These are phyloP conservation scores for Telmatochromis brichardi DNA, from an alignment of 2,113 vertebrate genomes.

Conservation along the genomic window DNA sequence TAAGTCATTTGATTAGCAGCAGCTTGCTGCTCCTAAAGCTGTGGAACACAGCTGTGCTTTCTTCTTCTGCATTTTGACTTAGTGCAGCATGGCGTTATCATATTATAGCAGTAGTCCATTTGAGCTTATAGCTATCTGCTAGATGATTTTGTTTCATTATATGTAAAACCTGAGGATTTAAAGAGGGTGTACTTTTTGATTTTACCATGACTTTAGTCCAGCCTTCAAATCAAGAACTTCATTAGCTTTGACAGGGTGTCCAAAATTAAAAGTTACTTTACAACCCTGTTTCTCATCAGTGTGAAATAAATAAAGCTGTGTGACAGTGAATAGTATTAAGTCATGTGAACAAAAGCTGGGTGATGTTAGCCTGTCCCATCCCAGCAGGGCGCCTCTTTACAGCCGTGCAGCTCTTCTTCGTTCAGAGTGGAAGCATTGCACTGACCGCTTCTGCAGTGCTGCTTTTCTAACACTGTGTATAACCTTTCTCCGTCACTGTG, in stretches of 20 bases:
- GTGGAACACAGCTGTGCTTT: neutral
- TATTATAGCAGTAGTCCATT: neutral
- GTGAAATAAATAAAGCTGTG: neutral
- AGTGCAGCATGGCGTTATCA: neutral
- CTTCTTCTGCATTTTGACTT: neutral
- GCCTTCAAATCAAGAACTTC: neutral
- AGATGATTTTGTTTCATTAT: neutral
- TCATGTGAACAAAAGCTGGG: neutral
- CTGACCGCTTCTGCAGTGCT: neutral
- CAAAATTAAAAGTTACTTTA: neutral
- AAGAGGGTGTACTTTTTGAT: neutral
- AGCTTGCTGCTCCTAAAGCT: neutral
- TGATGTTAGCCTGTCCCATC: neutral
- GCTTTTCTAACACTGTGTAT: constrained; percentile 38
- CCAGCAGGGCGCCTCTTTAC: neutral
- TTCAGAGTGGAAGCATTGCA: neutral
- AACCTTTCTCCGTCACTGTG: constrained; percentile 20
- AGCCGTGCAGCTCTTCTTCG: neutral
- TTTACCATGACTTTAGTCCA: neutral
- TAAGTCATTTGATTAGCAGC: neutral
- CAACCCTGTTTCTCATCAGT: neutral
- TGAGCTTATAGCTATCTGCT: neutral
- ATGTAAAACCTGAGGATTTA: neutral
- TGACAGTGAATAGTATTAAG: neutral
- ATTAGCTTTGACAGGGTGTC: neutral